Conservation (phyloP, 2,797 vertebrate genomes). For the Leontocebus nigricollis region DNA sequence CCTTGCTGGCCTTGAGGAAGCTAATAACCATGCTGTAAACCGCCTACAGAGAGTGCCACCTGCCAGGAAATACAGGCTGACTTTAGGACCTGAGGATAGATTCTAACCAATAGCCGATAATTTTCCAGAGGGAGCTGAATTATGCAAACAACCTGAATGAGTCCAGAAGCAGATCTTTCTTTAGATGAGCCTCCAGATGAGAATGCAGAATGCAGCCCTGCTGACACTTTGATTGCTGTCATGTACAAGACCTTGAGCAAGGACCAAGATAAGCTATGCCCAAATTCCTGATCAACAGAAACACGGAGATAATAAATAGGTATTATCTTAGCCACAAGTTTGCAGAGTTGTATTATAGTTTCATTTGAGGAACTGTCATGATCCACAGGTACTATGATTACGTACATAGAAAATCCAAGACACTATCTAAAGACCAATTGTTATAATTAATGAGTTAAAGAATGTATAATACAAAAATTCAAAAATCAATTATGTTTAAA, state of each 20-base stretch:
- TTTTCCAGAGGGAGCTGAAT: background rate
- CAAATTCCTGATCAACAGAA: background rate
- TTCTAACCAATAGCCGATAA: background rate
- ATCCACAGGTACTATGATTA: no score
- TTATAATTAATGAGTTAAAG: no score
- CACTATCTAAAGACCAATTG: no score
- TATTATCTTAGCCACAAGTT: background rate
- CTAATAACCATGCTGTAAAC: no score
- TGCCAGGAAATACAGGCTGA: background rate
- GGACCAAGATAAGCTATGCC: background rate
- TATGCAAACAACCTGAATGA: background rate
- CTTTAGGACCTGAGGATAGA: background rate
- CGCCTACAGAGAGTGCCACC: background rate
- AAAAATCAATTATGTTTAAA: no score
- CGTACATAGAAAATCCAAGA: no score
- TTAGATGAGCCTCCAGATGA: background rate
- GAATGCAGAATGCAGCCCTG: background rate
- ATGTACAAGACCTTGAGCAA: background rate
- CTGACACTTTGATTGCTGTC: background rate
- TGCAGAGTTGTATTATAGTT: background rate
- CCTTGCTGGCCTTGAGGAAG: background rate
- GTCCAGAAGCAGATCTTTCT: background rate
- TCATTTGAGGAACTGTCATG: background rate
- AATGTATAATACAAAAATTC: no score
- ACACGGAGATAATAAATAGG: background rate